Evolutionary conservation across 1,140 invertebrate species (phyloP).

Genomic region (Metopolophium dirhodum): DNA sequence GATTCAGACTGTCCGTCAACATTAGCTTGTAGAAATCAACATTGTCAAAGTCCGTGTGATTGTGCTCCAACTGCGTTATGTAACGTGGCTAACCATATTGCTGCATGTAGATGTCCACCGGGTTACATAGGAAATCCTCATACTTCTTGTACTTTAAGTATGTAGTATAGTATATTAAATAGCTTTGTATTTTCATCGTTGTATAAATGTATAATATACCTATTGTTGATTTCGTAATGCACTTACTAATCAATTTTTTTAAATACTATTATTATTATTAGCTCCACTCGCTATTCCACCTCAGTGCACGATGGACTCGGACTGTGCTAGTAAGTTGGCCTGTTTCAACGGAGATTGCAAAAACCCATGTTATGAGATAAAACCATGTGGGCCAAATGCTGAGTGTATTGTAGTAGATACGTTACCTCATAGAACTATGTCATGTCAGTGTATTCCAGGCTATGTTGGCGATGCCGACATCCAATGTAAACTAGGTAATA

Average conservation of each 20-base stretch:
- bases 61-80: slow-evolving; percentile 77
- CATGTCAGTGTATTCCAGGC: slow-evolving; percentile 82
- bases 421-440: slow-evolving; percentile 83
- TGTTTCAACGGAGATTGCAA: slow-evolving; percentile 82
- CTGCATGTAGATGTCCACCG: slow-evolving; percentile 81
- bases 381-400: slow-evolving; percentile 81
- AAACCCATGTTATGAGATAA: slow-evolving; percentile 80
- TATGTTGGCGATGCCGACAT: slow-evolving; percentile 84
- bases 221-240: not conserved
- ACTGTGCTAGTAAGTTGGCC: slow-evolving; percentile 82
- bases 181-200: not conserved
- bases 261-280: slow-evolving; percentile 53
- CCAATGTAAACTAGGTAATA: slow-evolving; percentile 76
- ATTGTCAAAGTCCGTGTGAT: slow-evolving; percentile 81
- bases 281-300: slow-evolving; percentile 66
- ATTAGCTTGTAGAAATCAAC: slow-evolving; percentile 76
- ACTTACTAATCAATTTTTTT: not conserved
- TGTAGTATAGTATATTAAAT: slow-evolving; percentile 58
- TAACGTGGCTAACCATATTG: slow-evolving; percentile 76
- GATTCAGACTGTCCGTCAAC: slow-evolving; percentile 78
- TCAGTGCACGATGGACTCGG: slow-evolving; percentile 80
- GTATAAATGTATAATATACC: not conserved
- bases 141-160: slow-evolving; percentile 70
- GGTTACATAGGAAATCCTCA: slow-evolving; percentile 82
- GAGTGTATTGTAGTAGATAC: slow-evolving; percentile 83